Evolutionary conservation across 2,888 invertebrate genomes (phyloP), one percentile per base, ranked within the genome.

Genomic region (Lordiphosa andalusiaca): DNA sequence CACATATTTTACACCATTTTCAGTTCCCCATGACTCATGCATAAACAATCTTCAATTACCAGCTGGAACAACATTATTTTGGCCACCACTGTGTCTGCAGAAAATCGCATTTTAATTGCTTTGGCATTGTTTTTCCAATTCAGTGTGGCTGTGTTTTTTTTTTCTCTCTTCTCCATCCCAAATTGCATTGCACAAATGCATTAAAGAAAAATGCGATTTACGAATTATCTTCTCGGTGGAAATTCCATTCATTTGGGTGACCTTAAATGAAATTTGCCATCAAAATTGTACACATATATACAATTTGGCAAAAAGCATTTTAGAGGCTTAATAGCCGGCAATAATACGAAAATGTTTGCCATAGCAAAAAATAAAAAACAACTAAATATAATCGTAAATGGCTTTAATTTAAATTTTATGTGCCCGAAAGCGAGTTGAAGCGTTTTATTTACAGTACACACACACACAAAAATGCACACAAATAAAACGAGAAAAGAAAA

Each of bases 221-320:
- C 52, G 3, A 50, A 65, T 59, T 69, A 60, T 44, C 46, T 53
- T 44, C 37, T 37, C 6, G 52, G 25, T 39, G 25, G 21, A 53
- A 58, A 35, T 41, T 52, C 13, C 12, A 41, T 40, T 52, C 12
- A 41, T 40, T 52, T 52, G 10, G 10, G 30, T 30, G 30, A 30
- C 41, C 21, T 49, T 49, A 53, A 53, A 50, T 25, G 23, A 44
- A 62, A 53, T 23, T 51, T 44, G 53, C 37, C 3, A 64, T 57
- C 36, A 61, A 63, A 63, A 73, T 63, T 63, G 47, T 64, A 49
- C 63, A 81, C 68, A 57, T 42, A 64, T 71, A 57, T 42, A 64
- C 64, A 51, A 64, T 48, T 47, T 41, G n/a, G 16, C 16, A 40
- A 12, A 19, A 3, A 46, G n/a, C 56, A 38, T 46, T 47, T 56